Evolutionary conservation across 2,888 invertebrate genomes (phyloP).

Genomic region (Diarsia dahlii): DNA sequence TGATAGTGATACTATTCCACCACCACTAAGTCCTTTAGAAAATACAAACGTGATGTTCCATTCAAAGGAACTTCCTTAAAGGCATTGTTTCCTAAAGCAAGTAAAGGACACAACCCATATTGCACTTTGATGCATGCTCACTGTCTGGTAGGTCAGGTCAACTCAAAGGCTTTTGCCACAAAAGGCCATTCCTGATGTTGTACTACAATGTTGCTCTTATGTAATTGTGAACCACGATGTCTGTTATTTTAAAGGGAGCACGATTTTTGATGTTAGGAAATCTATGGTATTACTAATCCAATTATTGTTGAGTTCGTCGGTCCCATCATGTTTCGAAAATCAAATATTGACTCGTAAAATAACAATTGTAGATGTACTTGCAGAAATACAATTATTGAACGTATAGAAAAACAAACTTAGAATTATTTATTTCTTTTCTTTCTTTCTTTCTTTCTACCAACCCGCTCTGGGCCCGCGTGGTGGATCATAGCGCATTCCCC

Average conservation of each 20-base stretch:
- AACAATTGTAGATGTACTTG: background rate
- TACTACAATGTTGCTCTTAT: constrained; percentile 29
- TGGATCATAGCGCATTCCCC: too few relatives aligned
- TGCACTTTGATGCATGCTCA: constrained; percentile 22
- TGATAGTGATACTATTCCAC: too few relatives aligned
- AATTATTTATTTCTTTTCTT: too few relatives aligned
- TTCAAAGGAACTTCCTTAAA: background rate
- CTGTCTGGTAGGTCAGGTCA: constrained; percentile 12
- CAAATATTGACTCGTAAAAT: background rate
- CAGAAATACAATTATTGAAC: background rate
- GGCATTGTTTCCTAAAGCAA: constrained; percentile 10
- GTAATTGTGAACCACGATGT: constrained; percentile 7
- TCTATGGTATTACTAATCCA: background rate
- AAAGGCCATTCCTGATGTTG: constrained; percentile 23
- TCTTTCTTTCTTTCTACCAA: too few relatives aligned
- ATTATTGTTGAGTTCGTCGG: background rate
- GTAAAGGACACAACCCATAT: constrained; percentile 39
- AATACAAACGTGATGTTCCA: background rate
- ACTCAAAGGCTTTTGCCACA: constrained; percentile 34
- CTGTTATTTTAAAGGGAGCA: constrained; percentile 8
- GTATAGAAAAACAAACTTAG: background rate
- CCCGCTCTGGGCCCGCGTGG: too few relatives aligned
- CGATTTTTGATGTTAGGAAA: background rate
- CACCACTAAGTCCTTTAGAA: too few relatives aligned
- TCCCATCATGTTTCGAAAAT: background rate